A percentile compares a stretch with the other conserved stretches of the same genome.
Conservation (phyloP, 1,140 invertebrate genomes). For the Drosophila erecta region DNA sequence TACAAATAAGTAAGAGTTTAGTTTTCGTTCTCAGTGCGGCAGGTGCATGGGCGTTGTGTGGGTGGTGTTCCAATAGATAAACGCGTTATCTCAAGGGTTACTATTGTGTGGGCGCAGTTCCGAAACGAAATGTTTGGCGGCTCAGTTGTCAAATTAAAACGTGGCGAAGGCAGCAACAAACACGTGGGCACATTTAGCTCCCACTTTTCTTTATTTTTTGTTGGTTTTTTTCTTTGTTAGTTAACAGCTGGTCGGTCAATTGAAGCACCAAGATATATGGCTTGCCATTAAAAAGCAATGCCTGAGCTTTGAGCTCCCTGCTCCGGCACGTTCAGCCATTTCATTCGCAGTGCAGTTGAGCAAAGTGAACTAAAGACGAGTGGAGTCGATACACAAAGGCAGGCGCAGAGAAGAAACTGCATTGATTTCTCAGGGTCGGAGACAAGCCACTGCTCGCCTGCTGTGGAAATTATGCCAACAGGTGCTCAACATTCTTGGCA, state of each 20-base stretch:
- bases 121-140: conserved; percentile 26
- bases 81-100: conserved; percentile 14
- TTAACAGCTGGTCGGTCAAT: conserved; percentile 39
- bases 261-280: conserved; percentile 21
- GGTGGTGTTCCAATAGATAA: conserved; percentile 18
- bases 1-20: no score
- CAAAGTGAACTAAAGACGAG: neutral
- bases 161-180: conserved; percentile 12
- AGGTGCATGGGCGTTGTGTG: conserved; percentile 21
- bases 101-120: conserved; percentile 40
- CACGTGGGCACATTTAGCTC: conserved; percentile 29
- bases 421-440: conserved; percentile 62
- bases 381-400: conserved; percentile 37
- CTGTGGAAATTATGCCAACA: conserved; percentile 54
- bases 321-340: conserved; percentile 44
- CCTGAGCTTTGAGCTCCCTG: conserved; percentile 8
- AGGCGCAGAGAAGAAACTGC: conserved; percentile 26
- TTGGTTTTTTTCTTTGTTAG: neutral
- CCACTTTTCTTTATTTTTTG: conserved; percentile 6
- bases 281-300: conserved; percentile 6
- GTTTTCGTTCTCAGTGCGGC: neutral
- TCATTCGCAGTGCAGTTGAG: conserved; percentile 18
- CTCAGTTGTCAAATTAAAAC: conserved; percentile 71
- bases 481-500: conserved; percentile 66
- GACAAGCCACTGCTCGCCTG: conserved; percentile 40